Evolutionary conservation across 2,888 invertebrate genomes (phyloP), one percentile per base, ranked within the genome.

Genomic region (Drosophila nr. medialis): DNA sequence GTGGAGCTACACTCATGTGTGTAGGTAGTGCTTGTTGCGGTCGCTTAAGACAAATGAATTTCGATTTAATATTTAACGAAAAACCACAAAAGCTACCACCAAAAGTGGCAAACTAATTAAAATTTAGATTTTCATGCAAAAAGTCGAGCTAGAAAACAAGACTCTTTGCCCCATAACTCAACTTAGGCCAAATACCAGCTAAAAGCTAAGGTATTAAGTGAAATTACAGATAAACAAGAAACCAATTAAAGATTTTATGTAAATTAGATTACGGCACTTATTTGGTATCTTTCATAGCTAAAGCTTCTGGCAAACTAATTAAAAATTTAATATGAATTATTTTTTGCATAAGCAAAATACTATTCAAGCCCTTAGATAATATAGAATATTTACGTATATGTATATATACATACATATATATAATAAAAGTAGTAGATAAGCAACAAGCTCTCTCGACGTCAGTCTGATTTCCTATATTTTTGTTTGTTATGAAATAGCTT

Each of bases 41-140:
- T 72, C 68, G 75, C 61, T 81, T 72, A 77, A 85, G 77, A 80
- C 80, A 89, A 89, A 85, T 77, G 86, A 71, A 75, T 75, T 75
- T 82, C 67, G 83, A 71, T 88, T 88, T 66, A 49, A 71, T 89
- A 77, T 85, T 82, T 83, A 73, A 67, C 66, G 54, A 54, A 61
- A 58, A 74, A 63, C 87, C 89, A 58, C 82, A 62, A 58, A 70
- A 70, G 59, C 81, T 69, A 75, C 69, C 70, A 69, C 77, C 71
- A 73, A 77, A 73, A 72, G 83, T 83, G 80, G 64, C 80, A 90
- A 86, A 75, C 78, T 74, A 86, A 88, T 86, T 80, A 83, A 77
- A 80, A 86, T 77, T 80, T 60, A 29, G 65, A 78, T 53, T 68
- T 68, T 50, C 24, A 45, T 10, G 24, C 30, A 18, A 27, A 45